Conservation (phyloP, 1,140 invertebrate genomes). For the Solenopsis fugax region DNA sequence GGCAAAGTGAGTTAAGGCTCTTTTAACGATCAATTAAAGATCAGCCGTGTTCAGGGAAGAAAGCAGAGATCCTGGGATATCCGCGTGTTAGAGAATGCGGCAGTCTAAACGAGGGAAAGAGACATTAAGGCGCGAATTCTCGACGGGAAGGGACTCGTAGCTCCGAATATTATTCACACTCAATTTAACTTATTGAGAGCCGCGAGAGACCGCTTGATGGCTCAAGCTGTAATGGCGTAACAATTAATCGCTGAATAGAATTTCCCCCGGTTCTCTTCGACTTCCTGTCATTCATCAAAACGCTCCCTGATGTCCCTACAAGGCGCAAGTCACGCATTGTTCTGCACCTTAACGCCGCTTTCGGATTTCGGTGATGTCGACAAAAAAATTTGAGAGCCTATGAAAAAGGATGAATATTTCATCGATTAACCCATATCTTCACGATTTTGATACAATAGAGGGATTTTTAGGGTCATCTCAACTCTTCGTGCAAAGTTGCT, state of each 20-base stretch:
- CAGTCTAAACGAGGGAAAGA: slow-evolving; percentile 65
- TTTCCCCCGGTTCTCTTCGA: slow-evolving; percentile 53
- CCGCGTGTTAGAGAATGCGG: slow-evolving; percentile 41
- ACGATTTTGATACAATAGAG: slow-evolving; percentile 43
- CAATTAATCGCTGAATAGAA: slow-evolving; percentile 79
- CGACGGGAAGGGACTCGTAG: slow-evolving; percentile 59
- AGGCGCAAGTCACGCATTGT: slow-evolving; percentile 54
- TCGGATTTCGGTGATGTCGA: slow-evolving; percentile 40
- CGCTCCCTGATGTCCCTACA: slow-evolving; percentile 24
- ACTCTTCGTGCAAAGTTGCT: background rate
- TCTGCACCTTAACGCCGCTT: slow-evolving; percentile 43
- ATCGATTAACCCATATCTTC: slow-evolving; percentile 49
- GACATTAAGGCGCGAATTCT: slow-evolving; percentile 73
- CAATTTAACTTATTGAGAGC: slow-evolving; percentile 79
- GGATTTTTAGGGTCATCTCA: slow-evolving; percentile 28
- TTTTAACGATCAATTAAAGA: slow-evolving; percentile 64
- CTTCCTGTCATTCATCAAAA: slow-evolving; percentile 75
- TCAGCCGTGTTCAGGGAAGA: slow-evolving; percentile 46
- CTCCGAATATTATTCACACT: slow-evolving; percentile 80
- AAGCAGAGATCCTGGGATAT: slow-evolving; percentile 36
- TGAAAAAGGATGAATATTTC: slow-evolving; percentile 38
- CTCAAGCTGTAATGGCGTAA: slow-evolving; percentile 76
- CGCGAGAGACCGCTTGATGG: slow-evolving; percentile 68
- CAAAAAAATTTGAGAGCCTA: slow-evolving; percentile 29
- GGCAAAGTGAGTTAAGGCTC: slow-evolving; percentile 42